Conservation (phyloP, 2,113 vertebrate genomes). For the Megalops atlanticus region DNA sequence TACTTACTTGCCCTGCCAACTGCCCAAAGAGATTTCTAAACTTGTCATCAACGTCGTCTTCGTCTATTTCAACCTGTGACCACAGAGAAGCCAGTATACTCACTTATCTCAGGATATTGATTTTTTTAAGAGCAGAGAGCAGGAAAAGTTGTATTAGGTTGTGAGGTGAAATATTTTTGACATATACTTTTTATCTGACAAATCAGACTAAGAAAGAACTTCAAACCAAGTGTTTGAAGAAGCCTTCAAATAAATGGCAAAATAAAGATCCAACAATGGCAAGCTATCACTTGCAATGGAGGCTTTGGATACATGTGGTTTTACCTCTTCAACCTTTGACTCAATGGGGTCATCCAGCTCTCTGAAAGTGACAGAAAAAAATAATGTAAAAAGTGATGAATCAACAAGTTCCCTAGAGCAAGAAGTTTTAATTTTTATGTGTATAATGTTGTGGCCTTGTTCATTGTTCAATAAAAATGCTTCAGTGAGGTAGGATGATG, state of each 20-base stretch:
- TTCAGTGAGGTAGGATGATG: too few relatives aligned
- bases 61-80: slow-evolving; percentile 46
- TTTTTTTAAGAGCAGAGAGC: neutral
- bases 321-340: slow-evolving; percentile 73
- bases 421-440: neutral
- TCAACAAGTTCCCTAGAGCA: neutral
- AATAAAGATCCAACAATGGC: neutral
- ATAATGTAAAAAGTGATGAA: neutral
- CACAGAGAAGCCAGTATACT: neutral
- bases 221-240: neutral
- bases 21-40: slow-evolving; percentile 55
- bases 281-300: too few relatives aligned
- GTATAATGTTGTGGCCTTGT: too few relatives aligned
- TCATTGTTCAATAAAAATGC: too few relatives aligned
- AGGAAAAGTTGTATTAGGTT: neutral
- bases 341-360: slow-evolving; percentile 67
- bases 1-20: slow-evolving; percentile 58
- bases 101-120: too few relatives aligned
- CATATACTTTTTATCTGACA: neutral
- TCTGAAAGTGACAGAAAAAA: slow-evolving; percentile 52
- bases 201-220: neutral
- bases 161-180: neutral
- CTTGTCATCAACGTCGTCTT: slow-evolving; percentile 49
- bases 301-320: neutral
- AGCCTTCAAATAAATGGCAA: neutral